Base-by-base conservation (phyloP, 2,113 vertebrate genomes). In the Balaenoptera acutorostrata region DNA sequence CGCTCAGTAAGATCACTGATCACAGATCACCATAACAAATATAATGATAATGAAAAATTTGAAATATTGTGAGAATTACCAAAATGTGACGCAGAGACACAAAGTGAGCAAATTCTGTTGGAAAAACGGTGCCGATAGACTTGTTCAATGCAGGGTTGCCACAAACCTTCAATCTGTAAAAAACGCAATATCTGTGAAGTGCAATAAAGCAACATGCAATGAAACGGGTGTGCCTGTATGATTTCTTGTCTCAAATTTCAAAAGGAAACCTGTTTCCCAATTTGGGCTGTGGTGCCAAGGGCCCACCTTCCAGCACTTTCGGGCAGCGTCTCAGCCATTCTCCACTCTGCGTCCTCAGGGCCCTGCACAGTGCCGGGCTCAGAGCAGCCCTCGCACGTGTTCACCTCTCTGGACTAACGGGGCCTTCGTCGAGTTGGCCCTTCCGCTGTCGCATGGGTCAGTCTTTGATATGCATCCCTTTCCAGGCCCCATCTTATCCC, bases 281-380 rank as follows among this genome's bases (percentile, higher is more conserved):
- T 66, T 17, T 31, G 21, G 36, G 57, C n/a, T n/a, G 17, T 44
- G 87, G 36, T 15, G 25, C 80, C 75, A 10, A 31, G 13, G 27
- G 18, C 13, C 69, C 14, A 3, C 61, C 36, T 71, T 6, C 2
- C 27, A 2, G 72, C 20, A 27, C 10, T 14, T 1, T 23, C 18
- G 6, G 72, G n/a, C 29, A 10, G 52, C 41, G 2, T 23, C 52
- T 68, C 15, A 0, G 11, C 11, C 64, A 31, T 44, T 21, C 33
- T 36, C 3, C 0, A 6, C 39, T 33, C 39, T 1, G 36, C 8
- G 5, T 33, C 64, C 23, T 23, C 23, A 0, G 6, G 29, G 23
- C 23, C 21, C 23, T 41, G 57, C 36, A 1, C 8, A 0, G 11
- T 8, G 81, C 52, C 8, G 27, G 63, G 8, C 10, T 33, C 66